Conservation (phyloP, 2,888 invertebrate genomes). For the Drosophila pullipes region DNA sequence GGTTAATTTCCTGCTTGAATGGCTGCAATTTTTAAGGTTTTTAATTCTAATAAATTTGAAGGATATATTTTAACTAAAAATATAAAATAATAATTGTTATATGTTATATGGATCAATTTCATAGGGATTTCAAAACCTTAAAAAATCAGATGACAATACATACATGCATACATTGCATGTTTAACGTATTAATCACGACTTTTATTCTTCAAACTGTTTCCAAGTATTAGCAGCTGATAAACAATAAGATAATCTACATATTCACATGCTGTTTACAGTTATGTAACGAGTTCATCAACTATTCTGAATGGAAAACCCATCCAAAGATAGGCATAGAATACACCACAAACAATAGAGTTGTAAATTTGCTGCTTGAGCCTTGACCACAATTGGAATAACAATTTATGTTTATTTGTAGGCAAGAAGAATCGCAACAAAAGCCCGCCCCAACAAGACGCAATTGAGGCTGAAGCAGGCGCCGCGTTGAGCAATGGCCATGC, state of each 20-base stretch:
- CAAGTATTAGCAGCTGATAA: background rate
- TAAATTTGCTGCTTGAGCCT: background rate
- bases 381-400: conserved; percentile 36
- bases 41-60: background rate
- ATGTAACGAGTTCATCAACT: conserved; percentile 15
- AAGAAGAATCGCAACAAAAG: conserved; percentile 79
- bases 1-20: background rate
- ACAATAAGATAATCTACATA: conserved; percentile 6
- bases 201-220: background rate
- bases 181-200: background rate
- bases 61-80: background rate
- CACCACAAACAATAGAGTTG: conserved; percentile 6
- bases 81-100: background rate
- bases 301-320: background rate
- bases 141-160: background rate
- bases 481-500: conserved; percentile 78
- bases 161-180: no score
- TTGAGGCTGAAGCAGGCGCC: conserved; percentile 32
- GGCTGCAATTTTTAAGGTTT: background rate
- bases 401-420: conserved; percentile 41
- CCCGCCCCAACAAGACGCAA: conserved; percentile 45
- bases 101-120: background rate
- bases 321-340: background rate
- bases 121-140: background rate
- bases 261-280: no score